A percentile compares a stretch with the other conserved stretches of the same genome.
Conservation (phyloP, 2,888 invertebrate species). For the Nezara viridula region DNA sequence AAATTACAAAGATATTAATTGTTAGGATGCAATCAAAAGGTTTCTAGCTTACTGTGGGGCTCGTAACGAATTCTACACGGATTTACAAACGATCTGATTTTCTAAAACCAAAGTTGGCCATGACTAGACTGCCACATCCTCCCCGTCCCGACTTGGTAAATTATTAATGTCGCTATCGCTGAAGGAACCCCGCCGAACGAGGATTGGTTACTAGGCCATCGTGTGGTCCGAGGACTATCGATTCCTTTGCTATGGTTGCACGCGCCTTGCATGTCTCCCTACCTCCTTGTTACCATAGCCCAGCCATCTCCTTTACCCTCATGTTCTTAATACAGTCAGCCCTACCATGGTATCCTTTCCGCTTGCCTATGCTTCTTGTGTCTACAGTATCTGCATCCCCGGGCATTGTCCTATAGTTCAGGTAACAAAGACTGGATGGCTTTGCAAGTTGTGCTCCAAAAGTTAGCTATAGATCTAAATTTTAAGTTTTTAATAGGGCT, state of each 20-base stretch:
- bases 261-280: constrained; percentile 35
- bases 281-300: constrained; percentile 34
- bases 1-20: too few relatives aligned
- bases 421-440: not conserved
- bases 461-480: not conserved
- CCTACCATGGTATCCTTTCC: constrained; percentile 8
- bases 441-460: not conserved
- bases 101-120: not conserved
- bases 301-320: not conserved
- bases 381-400: not conserved
- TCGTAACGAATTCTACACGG: not conserved
- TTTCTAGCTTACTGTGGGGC: not conserved
- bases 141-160: not conserved
- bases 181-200: not conserved
- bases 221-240: constrained; percentile 33
- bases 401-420: not conserved
- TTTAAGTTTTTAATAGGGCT: not conserved
- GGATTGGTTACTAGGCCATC: constrained; percentile 51
- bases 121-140: not conserved
- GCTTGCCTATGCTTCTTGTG: constrained; percentile 32
- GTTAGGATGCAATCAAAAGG: too few relatives aligned
- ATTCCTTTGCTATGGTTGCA: constrained; percentile 49
- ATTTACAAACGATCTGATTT: not conserved
- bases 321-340: not conserved
- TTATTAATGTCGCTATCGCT: not conserved